These are phyloP conservation scores for Pterostichus niger DNA, from an alignment of 2,888 invertebrate genomes.

Conservation along the genomic window DNA sequence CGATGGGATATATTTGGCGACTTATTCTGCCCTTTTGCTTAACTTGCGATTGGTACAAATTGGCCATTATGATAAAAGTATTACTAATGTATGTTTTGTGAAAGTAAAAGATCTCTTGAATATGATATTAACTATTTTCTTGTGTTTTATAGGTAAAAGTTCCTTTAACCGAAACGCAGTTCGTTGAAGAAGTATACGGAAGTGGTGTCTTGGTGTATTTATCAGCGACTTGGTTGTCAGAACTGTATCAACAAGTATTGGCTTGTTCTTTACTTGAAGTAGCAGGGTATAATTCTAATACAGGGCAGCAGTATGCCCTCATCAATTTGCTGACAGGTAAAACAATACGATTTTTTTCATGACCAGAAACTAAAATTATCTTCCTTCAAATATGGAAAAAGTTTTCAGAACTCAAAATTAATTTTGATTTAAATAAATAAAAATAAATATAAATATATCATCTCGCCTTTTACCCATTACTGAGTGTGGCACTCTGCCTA, in stretches of 20 bases:
- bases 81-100: constrained; percentile 75
- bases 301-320: constrained; percentile 82
- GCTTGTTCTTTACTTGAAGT: constrained; percentile 85
- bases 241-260: constrained; percentile 93
- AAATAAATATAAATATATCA: too few relatives aligned
- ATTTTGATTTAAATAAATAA: too few relatives aligned
- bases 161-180: constrained; percentile 89
- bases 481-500: too few relatives aligned
- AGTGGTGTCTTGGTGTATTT: constrained; percentile 95
- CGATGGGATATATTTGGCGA: constrained; percentile 95
- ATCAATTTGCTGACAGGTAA: constrained; percentile 88
- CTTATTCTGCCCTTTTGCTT: constrained; percentile 90
- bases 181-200: constrained; percentile 94
- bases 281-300: constrained; percentile 82
- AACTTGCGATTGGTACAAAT: constrained; percentile 88
- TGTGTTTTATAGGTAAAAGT: constrained; percentile 72
- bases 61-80: constrained; percentile 84
- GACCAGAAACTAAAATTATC: not conserved
- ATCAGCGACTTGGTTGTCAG: constrained; percentile 95
- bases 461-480: too few relatives aligned
- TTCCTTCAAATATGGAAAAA: too few relatives aligned
- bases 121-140: constrained; percentile 19
- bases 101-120: not conserved
- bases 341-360: not conserved
- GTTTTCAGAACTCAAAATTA: too few relatives aligned